Conservation (phyloP, 2,888 invertebrate genomes). For the Latheticus oryzae region DNA sequence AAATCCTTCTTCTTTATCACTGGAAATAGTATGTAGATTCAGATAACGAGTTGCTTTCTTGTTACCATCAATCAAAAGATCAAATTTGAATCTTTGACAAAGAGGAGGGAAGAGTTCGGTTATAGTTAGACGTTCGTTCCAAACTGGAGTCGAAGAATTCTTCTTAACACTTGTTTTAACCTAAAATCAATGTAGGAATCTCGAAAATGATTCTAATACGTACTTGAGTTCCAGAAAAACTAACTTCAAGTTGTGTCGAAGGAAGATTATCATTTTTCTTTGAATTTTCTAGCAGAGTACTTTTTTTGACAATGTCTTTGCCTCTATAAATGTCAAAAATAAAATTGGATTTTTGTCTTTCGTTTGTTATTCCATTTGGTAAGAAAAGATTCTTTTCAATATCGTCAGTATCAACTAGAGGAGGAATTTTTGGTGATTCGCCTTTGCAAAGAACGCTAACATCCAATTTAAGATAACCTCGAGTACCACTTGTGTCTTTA, state of each 20-base stretch:
- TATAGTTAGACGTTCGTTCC: constrained; percentile 82
- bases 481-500: constrained; percentile 66
- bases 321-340: constrained; percentile 70
- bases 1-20: constrained; percentile 74
- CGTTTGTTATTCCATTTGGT: constrained; percentile 67
- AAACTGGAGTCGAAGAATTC: constrained; percentile 74
- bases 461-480: constrained; percentile 86
- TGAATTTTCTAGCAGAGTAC: constrained; percentile 49
- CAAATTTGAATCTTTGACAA: constrained; percentile 78
- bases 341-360: constrained; percentile 69
- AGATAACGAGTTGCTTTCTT: constrained; percentile 69
- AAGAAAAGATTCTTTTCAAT: constrained; percentile 79
- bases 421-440: constrained; percentile 71
- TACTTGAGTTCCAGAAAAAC: constrained; percentile 74
- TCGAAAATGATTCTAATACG: neutral
- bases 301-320: constrained; percentile 54
- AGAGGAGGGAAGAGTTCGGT: constrained; percentile 86
- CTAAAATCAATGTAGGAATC: constrained; percentile 50
- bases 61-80: constrained; percentile 67
- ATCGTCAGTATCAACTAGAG: constrained; percentile 72
- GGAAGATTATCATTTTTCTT: constrained; percentile 62
- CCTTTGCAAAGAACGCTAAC: constrained; percentile 79
- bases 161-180: constrained; percentile 73
- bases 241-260: constrained; percentile 69
- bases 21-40: constrained; percentile 71